A percentile compares a stretch with the other conserved stretches of the same genome.
These are phyloP conservation scores for Vimba vimba DNA, from an alignment of 2,113 vertebrate genomes.

Conservation along the genomic window DNA sequence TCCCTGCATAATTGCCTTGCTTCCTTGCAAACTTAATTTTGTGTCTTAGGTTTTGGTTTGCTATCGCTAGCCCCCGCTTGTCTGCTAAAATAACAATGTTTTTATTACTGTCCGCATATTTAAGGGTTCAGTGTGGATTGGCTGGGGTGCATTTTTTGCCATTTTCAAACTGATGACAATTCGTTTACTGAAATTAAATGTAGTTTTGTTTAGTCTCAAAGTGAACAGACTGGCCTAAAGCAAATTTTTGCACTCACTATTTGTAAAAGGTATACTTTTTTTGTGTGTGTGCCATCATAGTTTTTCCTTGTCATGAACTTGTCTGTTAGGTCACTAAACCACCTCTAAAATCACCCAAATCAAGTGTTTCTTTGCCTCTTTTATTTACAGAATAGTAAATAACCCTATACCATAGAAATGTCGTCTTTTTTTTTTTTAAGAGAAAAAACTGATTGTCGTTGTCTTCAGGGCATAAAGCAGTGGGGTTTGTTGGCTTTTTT, in stretches of 20 bases:
- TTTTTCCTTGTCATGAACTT: slow-evolving; percentile 29
- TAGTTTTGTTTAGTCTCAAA: slow-evolving; percentile 26
- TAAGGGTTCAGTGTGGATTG: slow-evolving; percentile 19
- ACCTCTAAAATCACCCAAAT: slow-evolving; percentile 32
- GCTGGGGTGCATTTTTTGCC: slow-evolving; percentile 1
- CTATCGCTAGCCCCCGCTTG: neutral
- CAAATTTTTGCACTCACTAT: slow-evolving; percentile 22
- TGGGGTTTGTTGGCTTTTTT: slow-evolving; percentile 49
- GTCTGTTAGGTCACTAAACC: slow-evolving; percentile 25
- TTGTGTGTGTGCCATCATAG: slow-evolving; percentile 51
- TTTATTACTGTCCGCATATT: slow-evolving; percentile 25
- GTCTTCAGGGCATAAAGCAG: slow-evolving; percentile 65
- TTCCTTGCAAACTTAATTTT: slow-evolving; percentile 52
- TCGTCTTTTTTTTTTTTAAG: neutral
- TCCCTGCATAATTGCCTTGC: slow-evolving; percentile 48
- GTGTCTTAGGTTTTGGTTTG: slow-evolving; percentile 44
- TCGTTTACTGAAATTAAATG: slow-evolving; percentile 27
- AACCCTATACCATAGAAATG: slow-evolving; percentile 25
- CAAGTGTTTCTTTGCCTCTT: slow-evolving; percentile 28
- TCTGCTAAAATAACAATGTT: slow-evolving; percentile 23
- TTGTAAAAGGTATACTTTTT: slow-evolving; percentile 33
- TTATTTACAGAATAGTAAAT: slow-evolving; percentile 36
- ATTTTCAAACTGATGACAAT: slow-evolving; percentile 12
- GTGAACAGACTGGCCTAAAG: neutral
- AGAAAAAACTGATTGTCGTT: slow-evolving; percentile 53